Conservation (phyloP, 92 coral and sea anemone species). For the Desmophyllum pertusum region DNA sequence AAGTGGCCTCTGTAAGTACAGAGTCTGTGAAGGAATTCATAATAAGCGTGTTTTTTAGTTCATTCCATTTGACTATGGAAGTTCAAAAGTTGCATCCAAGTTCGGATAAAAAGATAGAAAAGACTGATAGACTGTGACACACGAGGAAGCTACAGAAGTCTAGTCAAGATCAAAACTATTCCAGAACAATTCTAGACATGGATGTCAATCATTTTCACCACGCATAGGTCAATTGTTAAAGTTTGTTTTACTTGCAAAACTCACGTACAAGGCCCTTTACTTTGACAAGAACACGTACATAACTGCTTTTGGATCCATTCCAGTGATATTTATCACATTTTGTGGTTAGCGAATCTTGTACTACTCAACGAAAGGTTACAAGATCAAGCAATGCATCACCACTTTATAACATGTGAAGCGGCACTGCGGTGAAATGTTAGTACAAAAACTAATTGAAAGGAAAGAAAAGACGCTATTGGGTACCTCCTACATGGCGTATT, state of each 20-base stretch:
- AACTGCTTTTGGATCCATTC: neutral
- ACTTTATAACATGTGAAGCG: neutral
- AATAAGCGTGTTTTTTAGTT: neutral
- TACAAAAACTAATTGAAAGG: neutral
- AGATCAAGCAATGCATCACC: slow-evolving; percentile 1
- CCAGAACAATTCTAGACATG: neutral
- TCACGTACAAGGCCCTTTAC: slow-evolving; percentile 1
- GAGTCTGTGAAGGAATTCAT: neutral
- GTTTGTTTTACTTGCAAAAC: neutral
- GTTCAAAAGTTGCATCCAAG: neutral
- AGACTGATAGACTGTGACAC: neutral
- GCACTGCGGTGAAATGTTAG: neutral
- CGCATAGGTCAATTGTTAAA: neutral
- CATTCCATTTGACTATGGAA: neutral
- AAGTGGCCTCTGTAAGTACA: too few species aligned
- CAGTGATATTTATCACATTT: neutral
- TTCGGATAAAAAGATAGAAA: neutral
- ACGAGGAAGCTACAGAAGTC: neutral
- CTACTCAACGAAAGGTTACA: slow-evolving; percentile 33
- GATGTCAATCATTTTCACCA: neutral
- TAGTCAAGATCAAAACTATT: neutral
- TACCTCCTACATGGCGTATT: neutral
- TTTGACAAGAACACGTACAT: neutral
- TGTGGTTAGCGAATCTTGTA: slow-evolving; percentile 49
- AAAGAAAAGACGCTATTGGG: neutral